phyloP scores from a whole-genome alignment of 2,113 vertebrate genomes.

The Balaenoptera acutorostrata region DNA sequence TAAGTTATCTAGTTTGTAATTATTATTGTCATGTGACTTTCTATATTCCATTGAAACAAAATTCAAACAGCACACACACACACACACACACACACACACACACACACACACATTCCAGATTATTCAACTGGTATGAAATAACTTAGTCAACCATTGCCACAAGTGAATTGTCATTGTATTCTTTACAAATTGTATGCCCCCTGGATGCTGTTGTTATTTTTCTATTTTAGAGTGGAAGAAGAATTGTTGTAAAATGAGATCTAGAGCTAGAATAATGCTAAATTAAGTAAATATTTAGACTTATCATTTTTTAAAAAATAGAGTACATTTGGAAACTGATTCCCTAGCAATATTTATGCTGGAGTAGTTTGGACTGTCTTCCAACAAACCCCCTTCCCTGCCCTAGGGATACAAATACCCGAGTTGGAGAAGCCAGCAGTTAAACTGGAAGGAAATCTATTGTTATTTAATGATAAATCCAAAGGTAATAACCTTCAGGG shows the following conservation, averaged over 20 bases:
- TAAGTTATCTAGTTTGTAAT: neutral
- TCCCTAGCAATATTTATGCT: neutral
- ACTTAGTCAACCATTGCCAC: neutral
- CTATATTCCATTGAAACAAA: neutral
- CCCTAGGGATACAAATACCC: neutral
- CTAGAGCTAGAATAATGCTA: neutral
- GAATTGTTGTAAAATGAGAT: neutral
- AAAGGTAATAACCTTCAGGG: neutral
- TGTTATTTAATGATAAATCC: neutral
- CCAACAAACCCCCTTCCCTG: neutral
- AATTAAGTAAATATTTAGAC: neutral
- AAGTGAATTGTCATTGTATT: neutral
- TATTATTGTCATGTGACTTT: neutral
- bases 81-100: too few species aligned
- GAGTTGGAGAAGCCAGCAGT: neutral
- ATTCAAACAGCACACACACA: neutral
- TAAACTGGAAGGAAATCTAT: neutral
- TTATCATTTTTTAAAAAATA: neutral
- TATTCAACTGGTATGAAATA: neutral
- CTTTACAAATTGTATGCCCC: neutral
- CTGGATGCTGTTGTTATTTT: neutral
- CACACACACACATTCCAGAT: neutral
- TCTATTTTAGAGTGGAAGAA: neutral
- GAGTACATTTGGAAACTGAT: neutral
- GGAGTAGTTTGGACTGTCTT: neutral